phyloP scores from a whole-genome alignment of 2,888 invertebrate species.

The Lycophotia porphyrea region DNA sequence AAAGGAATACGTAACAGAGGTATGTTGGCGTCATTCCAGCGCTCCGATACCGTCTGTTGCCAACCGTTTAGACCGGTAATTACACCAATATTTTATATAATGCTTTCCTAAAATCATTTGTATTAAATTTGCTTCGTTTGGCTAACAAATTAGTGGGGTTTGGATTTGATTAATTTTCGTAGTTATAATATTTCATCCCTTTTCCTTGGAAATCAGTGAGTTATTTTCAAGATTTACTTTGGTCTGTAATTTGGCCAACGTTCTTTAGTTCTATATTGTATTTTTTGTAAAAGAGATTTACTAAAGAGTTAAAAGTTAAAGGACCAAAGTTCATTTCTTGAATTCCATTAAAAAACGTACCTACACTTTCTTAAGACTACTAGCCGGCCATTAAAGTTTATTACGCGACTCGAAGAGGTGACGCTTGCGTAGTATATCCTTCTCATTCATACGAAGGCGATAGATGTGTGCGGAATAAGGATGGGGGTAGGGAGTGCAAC shows the following conservation, averaged over 20 bases:
- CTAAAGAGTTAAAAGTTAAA: background rate
- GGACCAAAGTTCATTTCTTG: background rate
- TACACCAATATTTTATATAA: constrained; percentile 69
- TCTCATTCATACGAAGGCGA: too few relatives aligned
- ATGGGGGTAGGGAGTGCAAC: too few relatives aligned
- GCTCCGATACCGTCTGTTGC: constrained; percentile 61
- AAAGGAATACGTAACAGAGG: constrained; percentile 40
- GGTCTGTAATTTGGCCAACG: background rate
- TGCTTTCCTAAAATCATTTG: constrained; percentile 53
- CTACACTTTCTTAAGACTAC: too few relatives aligned
- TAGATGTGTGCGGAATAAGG: too few relatives aligned
- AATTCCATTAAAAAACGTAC: background rate
- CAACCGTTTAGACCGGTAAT: constrained; percentile 71
- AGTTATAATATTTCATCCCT: constrained; percentile 21
- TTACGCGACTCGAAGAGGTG: too few relatives aligned
- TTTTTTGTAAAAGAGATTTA: background rate
- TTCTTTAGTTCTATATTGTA: background rate
- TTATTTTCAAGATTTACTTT: constrained; percentile 7
- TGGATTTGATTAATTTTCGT: constrained; percentile 44
- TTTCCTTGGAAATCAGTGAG: constrained; percentile 3
- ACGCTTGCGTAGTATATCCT: too few relatives aligned
- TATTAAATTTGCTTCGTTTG: constrained; percentile 51
- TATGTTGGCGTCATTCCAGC: constrained; percentile 63
- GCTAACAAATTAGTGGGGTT: constrained; percentile 37
- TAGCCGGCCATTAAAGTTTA: too few relatives aligned